Percentiles rank a stretch among this genome's conserved stretches.
phyloP scores from a whole-genome alignment of 2,113 vertebrate species.

The Sturnus vulgaris region DNA sequence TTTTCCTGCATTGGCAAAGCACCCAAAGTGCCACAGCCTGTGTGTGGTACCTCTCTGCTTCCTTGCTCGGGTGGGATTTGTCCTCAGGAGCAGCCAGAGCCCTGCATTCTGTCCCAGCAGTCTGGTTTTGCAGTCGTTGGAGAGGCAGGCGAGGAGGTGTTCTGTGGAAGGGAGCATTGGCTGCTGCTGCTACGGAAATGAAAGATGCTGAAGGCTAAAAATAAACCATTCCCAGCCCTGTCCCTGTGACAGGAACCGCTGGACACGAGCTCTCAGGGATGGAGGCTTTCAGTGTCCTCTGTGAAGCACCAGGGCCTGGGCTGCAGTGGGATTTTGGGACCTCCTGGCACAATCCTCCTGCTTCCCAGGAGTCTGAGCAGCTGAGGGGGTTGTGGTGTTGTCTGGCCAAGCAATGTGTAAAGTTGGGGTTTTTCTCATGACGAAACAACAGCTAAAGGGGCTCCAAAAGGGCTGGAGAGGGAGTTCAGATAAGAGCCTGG shows the following conservation, averaged over 20 bases:
- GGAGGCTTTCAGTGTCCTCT: not conserved
- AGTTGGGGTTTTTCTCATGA: not conserved
- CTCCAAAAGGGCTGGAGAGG: not conserved
- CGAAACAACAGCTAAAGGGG: not conserved
- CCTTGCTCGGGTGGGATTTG: rapidly evolving
- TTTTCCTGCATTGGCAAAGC: not conserved
- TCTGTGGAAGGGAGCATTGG: not conserved
- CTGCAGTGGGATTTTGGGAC: not conserved
- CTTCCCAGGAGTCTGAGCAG: not conserved
- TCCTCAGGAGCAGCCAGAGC: not conserved
- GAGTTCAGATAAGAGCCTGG: not conserved
- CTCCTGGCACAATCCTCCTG: not conserved
- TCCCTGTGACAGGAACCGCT: not conserved
- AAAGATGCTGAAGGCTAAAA: not conserved
- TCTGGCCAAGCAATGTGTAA: not conserved
- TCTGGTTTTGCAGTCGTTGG: not conserved
- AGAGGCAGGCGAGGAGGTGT: not conserved
- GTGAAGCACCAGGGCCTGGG: not conserved
- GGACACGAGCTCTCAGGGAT: rapidly evolving
- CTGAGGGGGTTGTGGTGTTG: not conserved
- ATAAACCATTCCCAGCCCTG: not conserved
- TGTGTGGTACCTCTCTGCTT: not conserved
- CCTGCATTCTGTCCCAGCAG: not conserved
- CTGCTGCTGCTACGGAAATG: rapidly evolving
- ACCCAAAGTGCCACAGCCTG: not conserved